Conservation (phyloP, 2,797 vertebrate species). For the Enteromius anoplus region DNA sequence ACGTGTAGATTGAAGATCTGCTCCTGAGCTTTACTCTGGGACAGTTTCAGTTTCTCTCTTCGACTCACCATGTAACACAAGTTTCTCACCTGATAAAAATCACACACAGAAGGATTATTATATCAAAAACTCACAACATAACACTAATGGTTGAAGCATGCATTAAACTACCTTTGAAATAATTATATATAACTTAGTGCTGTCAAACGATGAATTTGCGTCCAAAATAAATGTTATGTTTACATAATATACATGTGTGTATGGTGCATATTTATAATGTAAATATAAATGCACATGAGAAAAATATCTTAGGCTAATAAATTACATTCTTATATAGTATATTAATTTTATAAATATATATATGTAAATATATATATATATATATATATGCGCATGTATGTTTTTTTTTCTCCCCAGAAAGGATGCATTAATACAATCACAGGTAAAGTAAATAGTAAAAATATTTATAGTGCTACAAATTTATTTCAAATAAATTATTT, state of each 20-base stretch:
- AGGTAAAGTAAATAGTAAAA: not conserved
- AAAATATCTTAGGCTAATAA: too few relatives aligned
- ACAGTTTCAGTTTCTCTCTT: slow-evolving; percentile 94
- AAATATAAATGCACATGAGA: too few relatives aligned
- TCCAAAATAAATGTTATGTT: too few relatives aligned
- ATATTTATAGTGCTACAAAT: not conserved
- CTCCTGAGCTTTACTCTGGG: slow-evolving; percentile 95
- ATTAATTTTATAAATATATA: too few relatives aligned
- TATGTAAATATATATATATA: too few relatives aligned
- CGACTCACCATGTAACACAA: slow-evolving; percentile 99
- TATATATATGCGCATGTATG: too few relatives aligned
- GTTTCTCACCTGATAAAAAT: slow-evolving; percentile 87
- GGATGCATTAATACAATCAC: not conserved
- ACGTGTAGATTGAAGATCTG: slow-evolving; percentile 95
- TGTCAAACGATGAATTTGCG: too few relatives aligned
- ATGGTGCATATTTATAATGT: too few relatives aligned
- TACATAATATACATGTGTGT: too few relatives aligned
- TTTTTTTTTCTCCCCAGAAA: not conserved
- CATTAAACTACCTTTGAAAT: not conserved
- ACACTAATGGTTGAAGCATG: not conserved
- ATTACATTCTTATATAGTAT: too few relatives aligned
- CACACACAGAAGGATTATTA: not conserved
- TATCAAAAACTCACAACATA: not conserved
- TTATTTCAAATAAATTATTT: not conserved
- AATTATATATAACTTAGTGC: too few relatives aligned